Percentiles rank a stretch among this genome's conserved stretches.
These are phyloP conservation scores for Tetramorium parvispinum DNA, from an alignment of 1,140 invertebrate species.

Conservation along the genomic window DNA sequence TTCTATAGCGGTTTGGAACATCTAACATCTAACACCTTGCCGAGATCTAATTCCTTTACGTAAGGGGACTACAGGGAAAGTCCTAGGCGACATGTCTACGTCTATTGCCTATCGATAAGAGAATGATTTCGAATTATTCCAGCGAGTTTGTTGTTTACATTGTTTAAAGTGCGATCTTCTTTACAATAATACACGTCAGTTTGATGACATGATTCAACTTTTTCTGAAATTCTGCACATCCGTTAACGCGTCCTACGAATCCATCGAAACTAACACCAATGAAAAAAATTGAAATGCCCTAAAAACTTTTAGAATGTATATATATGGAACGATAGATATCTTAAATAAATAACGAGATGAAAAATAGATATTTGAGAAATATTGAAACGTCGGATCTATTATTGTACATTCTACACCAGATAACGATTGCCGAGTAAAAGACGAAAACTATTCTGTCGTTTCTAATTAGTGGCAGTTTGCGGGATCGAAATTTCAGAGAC, in stretches of 20 bases:
- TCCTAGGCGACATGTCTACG: neutral
- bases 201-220: neutral
- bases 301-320: constrained; percentile 1
- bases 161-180: neutral
- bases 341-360: neutral
- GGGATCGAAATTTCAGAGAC: neutral
- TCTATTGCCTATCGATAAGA: neutral
- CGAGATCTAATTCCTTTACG: constrained; percentile 23
- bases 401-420: neutral
- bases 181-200: neutral
- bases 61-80: neutral
- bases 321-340: neutral
- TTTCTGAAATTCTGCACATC: neutral
- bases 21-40: neutral
- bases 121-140: neutral
- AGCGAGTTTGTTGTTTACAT: neutral
- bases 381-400: neutral
- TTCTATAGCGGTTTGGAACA: neutral
- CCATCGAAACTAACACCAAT: neutral
- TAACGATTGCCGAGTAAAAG: neutral
- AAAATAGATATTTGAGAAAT: neutral
- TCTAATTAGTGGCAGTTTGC: neutral
- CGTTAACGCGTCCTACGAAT: neutral
- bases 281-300: neutral
- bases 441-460: neutral